Evolutionary conservation across 2,888 invertebrate genomes (phyloP).

Genomic region (Slavum lentiscoides): DNA sequence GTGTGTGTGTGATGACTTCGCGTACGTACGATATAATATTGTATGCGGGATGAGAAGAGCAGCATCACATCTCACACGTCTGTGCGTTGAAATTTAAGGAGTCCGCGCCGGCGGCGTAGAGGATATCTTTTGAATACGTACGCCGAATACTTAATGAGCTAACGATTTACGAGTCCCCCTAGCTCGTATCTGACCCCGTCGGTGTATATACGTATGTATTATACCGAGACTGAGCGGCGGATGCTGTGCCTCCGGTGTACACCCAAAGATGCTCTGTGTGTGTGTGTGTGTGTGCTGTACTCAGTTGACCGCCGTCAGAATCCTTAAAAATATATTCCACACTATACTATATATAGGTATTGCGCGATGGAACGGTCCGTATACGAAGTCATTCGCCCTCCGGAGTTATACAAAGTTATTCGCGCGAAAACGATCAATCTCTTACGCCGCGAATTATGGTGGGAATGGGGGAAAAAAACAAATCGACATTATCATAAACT

Average conservation of each 20-base stretch:
- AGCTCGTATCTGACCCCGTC: constrained; percentile 29
- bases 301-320: background rate
- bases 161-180: constrained; percentile 48
- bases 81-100: constrained; percentile 51
- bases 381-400: no score
- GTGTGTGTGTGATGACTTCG: background rate
- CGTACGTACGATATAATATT: no score
- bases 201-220: no score
- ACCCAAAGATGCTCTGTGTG: no score
- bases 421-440: no score
- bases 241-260: no score
- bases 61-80: constrained; percentile 34
- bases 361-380: background rate
- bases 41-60: no score
- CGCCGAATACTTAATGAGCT: constrained; percentile 45
- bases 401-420: no score
- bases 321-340: constrained; percentile 30
- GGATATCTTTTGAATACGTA: constrained; percentile 50
- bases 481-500: no score
- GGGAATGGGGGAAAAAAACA: no score
- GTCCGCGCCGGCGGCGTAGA: constrained; percentile 25
- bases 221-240: background rate
- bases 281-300: no score
- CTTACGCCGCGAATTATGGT: no score
- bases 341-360: background rate